Conservation (phyloP, 2,797 vertebrate genomes). For the Adelosebastes latens region DNA sequence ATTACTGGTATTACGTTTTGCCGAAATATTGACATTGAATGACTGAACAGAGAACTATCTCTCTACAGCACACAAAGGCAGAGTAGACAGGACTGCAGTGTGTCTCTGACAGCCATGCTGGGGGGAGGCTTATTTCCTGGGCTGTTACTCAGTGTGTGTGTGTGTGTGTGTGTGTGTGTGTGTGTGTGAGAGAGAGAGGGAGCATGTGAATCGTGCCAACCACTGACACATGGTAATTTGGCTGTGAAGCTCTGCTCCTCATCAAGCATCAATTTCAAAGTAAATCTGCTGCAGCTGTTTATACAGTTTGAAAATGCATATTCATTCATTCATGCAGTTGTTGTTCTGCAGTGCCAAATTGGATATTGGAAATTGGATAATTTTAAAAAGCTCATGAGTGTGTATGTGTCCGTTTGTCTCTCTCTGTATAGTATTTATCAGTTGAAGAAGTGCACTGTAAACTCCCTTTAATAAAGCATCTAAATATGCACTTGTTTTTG, state of each 20-base stretch:
- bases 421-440: not conserved
- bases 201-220: constrained; percentile 6
- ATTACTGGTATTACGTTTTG: not conserved
- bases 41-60: not conserved
- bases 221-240: constrained; percentile 41
- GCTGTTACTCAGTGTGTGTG: not conserved
- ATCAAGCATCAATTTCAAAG: constrained; percentile 27
- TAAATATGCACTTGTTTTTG: not conserved
- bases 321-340: constrained; percentile 6
- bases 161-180: not conserved
- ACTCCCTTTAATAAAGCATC: not conserved
- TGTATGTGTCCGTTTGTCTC: not conserved
- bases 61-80: not conserved
- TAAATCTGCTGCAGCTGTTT: constrained; percentile 44
- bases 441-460: not conserved
- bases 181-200: not conserved
- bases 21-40: not conserved
- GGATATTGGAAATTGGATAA: not conserved
- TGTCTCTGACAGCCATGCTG: not conserved
- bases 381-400: not conserved
- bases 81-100: not conserved
- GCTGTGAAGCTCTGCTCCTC: constrained; percentile 20
- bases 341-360: constrained; percentile 9
- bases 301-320: constrained; percentile 32
- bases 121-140: not conserved